phyloP scores from a whole-genome alignment of 1,140 invertebrate genomes.

The Armadillidium nasatum region DNA sequence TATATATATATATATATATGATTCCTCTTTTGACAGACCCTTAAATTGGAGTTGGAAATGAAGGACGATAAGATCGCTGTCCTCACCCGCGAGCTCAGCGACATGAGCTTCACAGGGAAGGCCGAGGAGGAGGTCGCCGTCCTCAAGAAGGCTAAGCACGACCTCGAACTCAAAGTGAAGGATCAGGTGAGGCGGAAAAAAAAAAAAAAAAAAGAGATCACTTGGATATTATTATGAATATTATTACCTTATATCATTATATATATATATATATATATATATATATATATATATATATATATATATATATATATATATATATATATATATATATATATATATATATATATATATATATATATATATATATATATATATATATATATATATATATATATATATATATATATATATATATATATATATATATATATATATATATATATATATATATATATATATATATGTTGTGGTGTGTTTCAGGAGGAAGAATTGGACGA shows the following conservation, averaged over 20 bases:
- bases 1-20: no score
- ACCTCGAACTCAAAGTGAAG: slow-evolving; percentile 76
- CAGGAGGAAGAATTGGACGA: slow-evolving; percentile 89
- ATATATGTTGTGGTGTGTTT: not conserved
- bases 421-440: not conserved
- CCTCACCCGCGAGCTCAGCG: slow-evolving; percentile 75
- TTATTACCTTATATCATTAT: no score
- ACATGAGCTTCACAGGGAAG: slow-evolving; percentile 71
- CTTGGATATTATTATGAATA: no score
- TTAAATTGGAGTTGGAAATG: slow-evolving; percentile 76
- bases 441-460: not conserved
- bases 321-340: slow-evolving; percentile 10
- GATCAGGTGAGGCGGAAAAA: no score
- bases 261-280: no score
- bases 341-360: not conserved
- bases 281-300: no score
- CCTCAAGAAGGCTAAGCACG: slow-evolving; percentile 75
- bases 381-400: slow-evolving; percentile 1
- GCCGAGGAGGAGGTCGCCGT: slow-evolving; percentile 79
- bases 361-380: not conserved
- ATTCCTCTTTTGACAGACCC: no score
- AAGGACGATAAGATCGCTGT: slow-evolving; percentile 75
- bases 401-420: not conserved
- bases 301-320: not conserved
- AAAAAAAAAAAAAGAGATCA: no score